Conservation (phyloP, 2,797 vertebrate genomes). For the Eospalax fontanierii region DNA sequence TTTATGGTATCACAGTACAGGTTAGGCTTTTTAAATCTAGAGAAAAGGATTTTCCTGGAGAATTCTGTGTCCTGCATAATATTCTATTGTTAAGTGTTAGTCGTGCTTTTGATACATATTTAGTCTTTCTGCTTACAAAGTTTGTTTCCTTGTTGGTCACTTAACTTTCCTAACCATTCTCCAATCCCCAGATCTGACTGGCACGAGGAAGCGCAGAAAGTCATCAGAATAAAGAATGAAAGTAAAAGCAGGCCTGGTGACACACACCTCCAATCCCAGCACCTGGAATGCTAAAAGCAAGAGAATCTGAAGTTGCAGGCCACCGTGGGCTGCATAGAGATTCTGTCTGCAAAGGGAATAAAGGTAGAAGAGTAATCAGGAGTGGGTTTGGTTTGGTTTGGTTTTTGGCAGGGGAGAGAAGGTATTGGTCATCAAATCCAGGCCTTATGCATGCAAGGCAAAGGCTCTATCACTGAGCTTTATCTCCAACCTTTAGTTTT, state of each 20-base stretch:
- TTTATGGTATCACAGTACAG: background rate
- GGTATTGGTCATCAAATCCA: background rate
- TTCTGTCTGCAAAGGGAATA: too few relatives aligned
- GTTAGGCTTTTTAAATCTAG: slow-evolving; percentile 14
- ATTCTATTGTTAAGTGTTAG: background rate
- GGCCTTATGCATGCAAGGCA: background rate
- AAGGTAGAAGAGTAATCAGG: background rate
- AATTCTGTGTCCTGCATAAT: slow-evolving; percentile 5
- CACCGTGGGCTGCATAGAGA: background rate
- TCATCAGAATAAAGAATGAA: background rate
- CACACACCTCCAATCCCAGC: too few relatives aligned
- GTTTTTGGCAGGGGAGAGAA: too few relatives aligned
- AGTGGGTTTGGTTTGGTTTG: too few relatives aligned
- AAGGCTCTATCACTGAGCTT: background rate
- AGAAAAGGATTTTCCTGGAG: slow-evolving; percentile 44
- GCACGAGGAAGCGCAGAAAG: background rate
- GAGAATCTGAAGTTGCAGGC: background rate
- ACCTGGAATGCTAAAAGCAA: background rate
- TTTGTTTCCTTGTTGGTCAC: background rate
- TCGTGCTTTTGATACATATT: background rate
- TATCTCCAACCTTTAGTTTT: background rate
- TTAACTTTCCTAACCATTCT: slow-evolving; percentile 16
- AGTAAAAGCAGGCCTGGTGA: too few relatives aligned
- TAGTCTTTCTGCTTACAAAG: background rate
- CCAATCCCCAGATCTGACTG: background rate